These are phyloP conservation scores for Mactra quadrangularis DNA, from an alignment of 1,140 invertebrate species.

Conservation along the genomic window DNA sequence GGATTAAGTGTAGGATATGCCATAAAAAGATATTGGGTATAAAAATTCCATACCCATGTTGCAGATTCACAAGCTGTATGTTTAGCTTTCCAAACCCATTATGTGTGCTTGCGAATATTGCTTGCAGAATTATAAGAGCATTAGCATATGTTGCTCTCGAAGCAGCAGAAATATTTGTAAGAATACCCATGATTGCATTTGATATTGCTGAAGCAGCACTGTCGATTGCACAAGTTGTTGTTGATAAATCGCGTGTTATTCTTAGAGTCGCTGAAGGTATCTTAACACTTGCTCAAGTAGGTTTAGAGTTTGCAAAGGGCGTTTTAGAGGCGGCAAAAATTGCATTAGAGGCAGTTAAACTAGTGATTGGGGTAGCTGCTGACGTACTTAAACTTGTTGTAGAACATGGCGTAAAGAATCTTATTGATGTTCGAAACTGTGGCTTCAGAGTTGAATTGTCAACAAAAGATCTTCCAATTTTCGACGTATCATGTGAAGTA, in stretches of 20 bases:
- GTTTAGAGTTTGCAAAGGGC: constrained; percentile 49
- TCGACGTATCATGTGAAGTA: constrained; percentile 63
- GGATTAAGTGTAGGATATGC: constrained; percentile 57
- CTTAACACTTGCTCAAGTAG: constrained; percentile 54
- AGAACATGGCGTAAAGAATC: constrained; percentile 36
- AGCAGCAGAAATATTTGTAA: constrained; percentile 46
- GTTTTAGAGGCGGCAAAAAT: constrained; percentile 29
- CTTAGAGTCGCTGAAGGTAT: constrained; percentile 59
- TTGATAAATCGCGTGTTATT: constrained; percentile 63
- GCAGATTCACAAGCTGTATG: constrained; percentile 56
- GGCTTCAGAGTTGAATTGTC: constrained; percentile 54
- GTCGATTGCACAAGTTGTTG: constrained; percentile 42
- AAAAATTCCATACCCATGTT: constrained; percentile 47
- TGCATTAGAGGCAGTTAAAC: constrained; percentile 55
- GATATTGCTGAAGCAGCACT: constrained; percentile 52
- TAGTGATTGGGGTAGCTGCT: constrained; percentile 25
- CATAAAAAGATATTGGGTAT: neutral
- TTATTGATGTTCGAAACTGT: constrained; percentile 62
- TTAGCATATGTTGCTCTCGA: constrained; percentile 41
- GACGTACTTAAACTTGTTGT: constrained; percentile 50
- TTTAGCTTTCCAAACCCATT: constrained; percentile 45
- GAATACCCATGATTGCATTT: constrained; percentile 36
- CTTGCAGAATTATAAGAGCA: constrained; percentile 43
- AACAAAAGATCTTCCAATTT: constrained; percentile 43
- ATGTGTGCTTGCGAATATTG: constrained; percentile 48